phyloP scores from a whole-genome alignment of 2,113 vertebrate genomes.

The Aepyceros melampus region DNA sequence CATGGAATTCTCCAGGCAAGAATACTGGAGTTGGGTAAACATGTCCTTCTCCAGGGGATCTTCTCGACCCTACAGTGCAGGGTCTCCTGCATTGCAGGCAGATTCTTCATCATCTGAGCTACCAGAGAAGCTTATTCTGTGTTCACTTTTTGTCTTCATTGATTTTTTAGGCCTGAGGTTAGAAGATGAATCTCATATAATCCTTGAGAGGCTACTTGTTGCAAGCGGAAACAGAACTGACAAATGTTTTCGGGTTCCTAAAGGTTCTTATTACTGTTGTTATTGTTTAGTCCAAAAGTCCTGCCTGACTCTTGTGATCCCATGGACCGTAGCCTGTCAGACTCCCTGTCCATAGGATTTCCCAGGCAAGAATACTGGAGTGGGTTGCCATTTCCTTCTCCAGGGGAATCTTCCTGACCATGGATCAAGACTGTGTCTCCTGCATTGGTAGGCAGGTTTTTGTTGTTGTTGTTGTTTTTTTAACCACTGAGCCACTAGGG shows the following conservation, averaged over 20 bases:
- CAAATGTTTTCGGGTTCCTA: neutral
- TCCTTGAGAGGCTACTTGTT: neutral
- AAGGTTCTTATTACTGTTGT: neutral
- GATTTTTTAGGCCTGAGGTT: neutral
- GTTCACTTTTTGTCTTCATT: neutral
- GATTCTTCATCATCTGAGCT: neutral
- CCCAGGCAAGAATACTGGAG: neutral
- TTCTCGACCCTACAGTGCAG: neutral
- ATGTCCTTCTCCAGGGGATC: neutral
- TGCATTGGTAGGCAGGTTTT: neutral
- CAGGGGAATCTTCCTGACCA: neutral
- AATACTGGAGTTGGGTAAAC: neutral
- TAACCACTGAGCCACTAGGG: neutral
- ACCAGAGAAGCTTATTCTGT: neutral
- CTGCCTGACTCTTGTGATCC: neutral
- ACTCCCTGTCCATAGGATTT: neutral
- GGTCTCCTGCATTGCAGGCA: neutral
- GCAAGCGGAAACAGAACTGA: neutral
- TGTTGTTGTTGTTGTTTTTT: neutral
- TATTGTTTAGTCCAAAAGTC: neutral
- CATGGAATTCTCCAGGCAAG: neutral
- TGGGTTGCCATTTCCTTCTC: neutral
- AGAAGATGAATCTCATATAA: neutral
- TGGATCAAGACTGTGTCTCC: neutral
- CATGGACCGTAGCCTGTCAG: neutral